These are phyloP conservation scores for Ibidorhyncha struthersii DNA, from an alignment of 2,113 vertebrate species.

Conservation along the genomic window DNA sequence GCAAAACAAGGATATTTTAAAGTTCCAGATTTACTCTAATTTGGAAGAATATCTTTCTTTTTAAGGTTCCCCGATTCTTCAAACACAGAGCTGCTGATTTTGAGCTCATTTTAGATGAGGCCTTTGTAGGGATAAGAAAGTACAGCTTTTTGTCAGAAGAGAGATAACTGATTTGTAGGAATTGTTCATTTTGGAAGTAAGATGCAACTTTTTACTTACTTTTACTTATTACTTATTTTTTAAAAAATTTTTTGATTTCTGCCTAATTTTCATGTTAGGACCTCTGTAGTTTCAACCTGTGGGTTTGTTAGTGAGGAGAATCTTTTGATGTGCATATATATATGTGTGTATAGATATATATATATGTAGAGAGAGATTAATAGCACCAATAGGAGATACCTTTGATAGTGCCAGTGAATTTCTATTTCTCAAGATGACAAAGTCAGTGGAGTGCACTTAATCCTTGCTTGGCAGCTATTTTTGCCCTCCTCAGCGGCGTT, in stretches of 20 bases:
- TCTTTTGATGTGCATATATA: not conserved
- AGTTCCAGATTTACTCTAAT: not conserved
- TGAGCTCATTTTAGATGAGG: not conserved
- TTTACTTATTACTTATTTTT: too few species aligned
- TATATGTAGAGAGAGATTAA: not conserved
- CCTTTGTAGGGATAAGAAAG: not conserved
- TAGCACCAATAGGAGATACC: not conserved
- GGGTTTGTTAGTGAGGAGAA: not conserved
- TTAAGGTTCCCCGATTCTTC: not conserved
- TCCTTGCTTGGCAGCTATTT: not conserved
- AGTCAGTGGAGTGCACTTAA: not conserved
- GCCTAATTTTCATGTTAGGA: not conserved
- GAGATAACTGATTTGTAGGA: not conserved
- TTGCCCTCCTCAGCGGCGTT: not conserved
- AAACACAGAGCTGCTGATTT: not conserved
- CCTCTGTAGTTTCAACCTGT: not conserved
- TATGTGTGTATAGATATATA: not conserved
- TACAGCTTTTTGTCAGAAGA: not conserved
- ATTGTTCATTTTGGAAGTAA: not conserved
- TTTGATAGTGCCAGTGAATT: not conserved
- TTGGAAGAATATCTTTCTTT: not conserved
- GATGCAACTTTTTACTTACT: too few species aligned
- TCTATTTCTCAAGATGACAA: not conserved
- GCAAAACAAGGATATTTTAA: not conserved
- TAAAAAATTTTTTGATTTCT: not conserved